Evolutionary conservation across 2,113 vertebrate species (phyloP), one percentile per base, ranked within the genome.

Genomic region (Mixornis gularis): DNA sequence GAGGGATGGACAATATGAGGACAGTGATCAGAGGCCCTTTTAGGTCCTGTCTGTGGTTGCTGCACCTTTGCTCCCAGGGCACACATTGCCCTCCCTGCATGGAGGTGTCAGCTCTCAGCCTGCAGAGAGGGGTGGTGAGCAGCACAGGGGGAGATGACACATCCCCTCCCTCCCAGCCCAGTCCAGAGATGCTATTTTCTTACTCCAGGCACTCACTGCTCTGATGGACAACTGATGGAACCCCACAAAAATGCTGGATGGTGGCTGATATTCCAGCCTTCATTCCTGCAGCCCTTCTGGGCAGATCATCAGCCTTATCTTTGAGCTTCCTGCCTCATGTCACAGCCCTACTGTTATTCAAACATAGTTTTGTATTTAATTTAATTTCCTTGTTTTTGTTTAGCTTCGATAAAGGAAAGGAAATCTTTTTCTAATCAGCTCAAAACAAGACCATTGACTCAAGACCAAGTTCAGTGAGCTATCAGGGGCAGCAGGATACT

Each of bases 331-430:
- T 96, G 93, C 85, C 83, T 95, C 82, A 64, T 95, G 96, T 89
- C 93, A 70, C 83, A 93, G 84, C 89, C 92, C 87, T 58, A 40
- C 89, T 90, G 89, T 85, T 96, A 88, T 82, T 96, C 90, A 90
- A 96, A 89, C 93, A 77, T 9, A 59, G 68, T 83, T 94, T 55
- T 76, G 89, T 85, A 79, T 95, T 96, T 96, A 73, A 96, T 96
- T 97, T 94, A 90, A 97, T 97, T 96, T 97, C 96, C 96, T 95
- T 95, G 93, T 3, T 94, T 96, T 96, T 97, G 93, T 97, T 96
- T 95, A 91, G 93, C 83, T 95, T 93, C 59, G 95, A 93, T 96
- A 96, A 95, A 92, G 89, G 64, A 96, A 94, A 96, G 96, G 95
- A 97, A 96, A 96, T 93, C 66, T 95, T 94, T 94, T 96, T 89